Conservation (phyloP, 2,113 vertebrate genomes). For the Xenotilapia caudafasciata region DNA sequence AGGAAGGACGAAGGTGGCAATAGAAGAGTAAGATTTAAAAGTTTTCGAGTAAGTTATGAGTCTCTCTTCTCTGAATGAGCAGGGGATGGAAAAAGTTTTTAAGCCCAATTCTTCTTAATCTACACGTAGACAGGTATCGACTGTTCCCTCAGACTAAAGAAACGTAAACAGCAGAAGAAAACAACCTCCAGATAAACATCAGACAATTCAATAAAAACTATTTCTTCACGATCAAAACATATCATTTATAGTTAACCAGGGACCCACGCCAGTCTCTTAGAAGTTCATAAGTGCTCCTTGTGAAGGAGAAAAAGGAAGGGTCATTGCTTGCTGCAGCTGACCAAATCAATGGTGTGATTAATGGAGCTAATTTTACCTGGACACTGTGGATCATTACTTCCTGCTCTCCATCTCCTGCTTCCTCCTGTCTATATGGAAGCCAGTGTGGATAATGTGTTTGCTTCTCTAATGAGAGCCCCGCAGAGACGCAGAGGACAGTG, state of each 20-base stretch:
- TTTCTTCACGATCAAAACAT: slow-evolving; percentile 16
- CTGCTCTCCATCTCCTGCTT: slow-evolving; percentile 30
- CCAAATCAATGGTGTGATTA: slow-evolving; percentile 71
- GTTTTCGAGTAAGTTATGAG: neutral
- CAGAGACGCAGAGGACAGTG: slow-evolving; percentile 30
- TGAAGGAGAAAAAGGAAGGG: neutral
- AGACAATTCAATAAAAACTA: neutral
- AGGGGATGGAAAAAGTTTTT: neutral
- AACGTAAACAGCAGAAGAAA: slow-evolving; percentile 1
- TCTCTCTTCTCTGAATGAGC: neutral
- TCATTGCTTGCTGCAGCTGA: slow-evolving; percentile 15
- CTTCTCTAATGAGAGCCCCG: slow-evolving; percentile 49
- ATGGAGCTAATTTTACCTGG: slow-evolving; percentile 71
- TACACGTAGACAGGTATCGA: slow-evolving; percentile 37
- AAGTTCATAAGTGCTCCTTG: neutral
- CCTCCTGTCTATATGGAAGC: slow-evolving; percentile 8
- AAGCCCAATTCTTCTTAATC: slow-evolving; percentile 41
- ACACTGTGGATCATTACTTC: slow-evolving; percentile 64
- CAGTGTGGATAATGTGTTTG: slow-evolving; percentile 32
- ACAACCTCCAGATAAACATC: slow-evolving; percentile 7
- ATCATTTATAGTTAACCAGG: slow-evolving; percentile 27
- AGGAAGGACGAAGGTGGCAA: neutral
- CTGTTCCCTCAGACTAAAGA: neutral
- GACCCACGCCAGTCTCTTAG: neutral
- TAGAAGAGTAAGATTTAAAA: slow-evolving; percentile 9